Base-by-base conservation (phyloP, 2,113 vertebrate genomes). In the Boleophthalmus pectinirostris region DNA sequence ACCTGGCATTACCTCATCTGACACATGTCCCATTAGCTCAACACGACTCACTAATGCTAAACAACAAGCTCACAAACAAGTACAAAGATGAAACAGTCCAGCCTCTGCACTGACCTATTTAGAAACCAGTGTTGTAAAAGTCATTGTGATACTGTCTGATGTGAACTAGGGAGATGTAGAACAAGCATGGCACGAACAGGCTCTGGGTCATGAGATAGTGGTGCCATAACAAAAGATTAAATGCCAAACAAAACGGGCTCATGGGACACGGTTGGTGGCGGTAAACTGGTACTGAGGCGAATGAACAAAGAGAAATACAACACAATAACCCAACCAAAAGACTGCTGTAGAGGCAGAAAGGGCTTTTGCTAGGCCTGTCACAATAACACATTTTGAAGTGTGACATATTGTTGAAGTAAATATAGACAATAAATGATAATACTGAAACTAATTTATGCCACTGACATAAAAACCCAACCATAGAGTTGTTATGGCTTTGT, bases 231-330 rank as follows among this genome's bases (percentile, higher is more conserved):
- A 64, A 64, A 64, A 33, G 33, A 64, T 18, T 21, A 64, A 64
- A 64, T 43, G 33, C 61, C 61, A 64, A 21, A 64, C 61, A 64
- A 54, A 64, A 64, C 20, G 9, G 9, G 33, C 29, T 64, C 61
- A 35, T 9, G 61, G 61, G 61, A n/a, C 13, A 64, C 2, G 33
- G 61, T 64, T 21, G 29, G 61, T 64, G 33, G 61, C 61, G n/a
- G 61, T 29, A 35, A 29, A 33, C 60, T 63, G 60, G 60, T 29
- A 21, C 38, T 3, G 18, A 21, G 20, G 33, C 10, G 33, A 21
- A n/a, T n/a, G 61, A 64, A 64, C 61, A 64, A 64, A 64, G 61
- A 43, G 33, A 33, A n/a, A n/a, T n/a, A n/a, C n/a, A n/a, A n/a
- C n/a, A n/a, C n/a, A n/a, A n/a, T n/a, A n/a, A 29, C 5, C 35